phyloP scores from a whole-genome alignment of 2,888 invertebrate genomes.

The Petrophora chlorosata region DNA sequence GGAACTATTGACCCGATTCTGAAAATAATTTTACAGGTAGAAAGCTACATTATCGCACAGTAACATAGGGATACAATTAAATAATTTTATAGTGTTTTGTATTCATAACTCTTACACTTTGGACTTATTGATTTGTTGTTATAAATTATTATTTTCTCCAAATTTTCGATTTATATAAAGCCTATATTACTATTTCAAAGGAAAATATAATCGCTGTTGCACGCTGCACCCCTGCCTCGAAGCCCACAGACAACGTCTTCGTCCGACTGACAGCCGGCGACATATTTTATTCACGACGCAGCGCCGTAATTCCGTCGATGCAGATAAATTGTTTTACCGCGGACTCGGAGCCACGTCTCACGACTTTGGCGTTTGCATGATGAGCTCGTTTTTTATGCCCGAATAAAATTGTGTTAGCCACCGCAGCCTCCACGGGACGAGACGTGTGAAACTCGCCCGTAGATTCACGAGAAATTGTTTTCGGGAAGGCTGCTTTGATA shows the following conservation, averaged over 20 bases:
- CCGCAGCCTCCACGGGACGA: too few species aligned
- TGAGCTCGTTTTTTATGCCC: constrained; percentile 83
- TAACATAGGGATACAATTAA: too few species aligned
- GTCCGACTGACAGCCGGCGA: constrained; percentile 77
- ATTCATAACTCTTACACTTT: too few species aligned
- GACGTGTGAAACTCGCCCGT: constrained; percentile 70
- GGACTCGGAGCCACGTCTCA: constrained; percentile 78
- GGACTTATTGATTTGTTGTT: too few species aligned
- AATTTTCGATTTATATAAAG: too few species aligned
- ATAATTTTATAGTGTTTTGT: too few species aligned
- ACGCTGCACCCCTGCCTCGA: constrained; percentile 50
- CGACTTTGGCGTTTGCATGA: constrained; percentile 82
- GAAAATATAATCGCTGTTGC: too few species aligned
- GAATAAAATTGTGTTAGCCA: constrained; percentile 83
- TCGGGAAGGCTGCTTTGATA: constrained; percentile 74
- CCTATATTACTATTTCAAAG: too few species aligned
- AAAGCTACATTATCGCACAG: too few species aligned
- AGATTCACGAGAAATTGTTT: constrained; percentile 77
- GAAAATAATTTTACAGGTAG: too few species aligned
- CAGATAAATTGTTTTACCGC: constrained; percentile 84
- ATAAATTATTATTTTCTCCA: too few species aligned
- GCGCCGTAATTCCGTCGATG: constrained; percentile 82
- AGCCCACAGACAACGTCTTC: constrained; percentile 62
- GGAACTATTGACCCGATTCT: too few species aligned
- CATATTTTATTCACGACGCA: constrained; percentile 82